These are phyloP conservation scores for Scytalopus superciliaris DNA, from an alignment of 2,113 vertebrate genomes.

Conservation along the genomic window DNA sequence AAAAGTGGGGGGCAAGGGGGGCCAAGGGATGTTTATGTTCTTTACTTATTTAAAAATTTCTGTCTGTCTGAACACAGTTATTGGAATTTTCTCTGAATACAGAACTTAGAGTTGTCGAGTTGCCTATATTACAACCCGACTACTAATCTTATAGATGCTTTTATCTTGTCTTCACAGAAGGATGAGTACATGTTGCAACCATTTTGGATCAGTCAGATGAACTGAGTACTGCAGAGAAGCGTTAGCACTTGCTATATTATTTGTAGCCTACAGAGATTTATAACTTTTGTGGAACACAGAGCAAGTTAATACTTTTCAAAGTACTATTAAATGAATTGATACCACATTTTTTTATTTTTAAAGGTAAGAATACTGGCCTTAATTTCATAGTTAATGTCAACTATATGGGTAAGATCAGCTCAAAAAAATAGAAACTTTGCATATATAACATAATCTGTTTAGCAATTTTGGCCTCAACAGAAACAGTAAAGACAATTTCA, in stretches of 20 bases:
- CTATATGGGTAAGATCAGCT: not conserved
- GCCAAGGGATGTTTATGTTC: not conserved
- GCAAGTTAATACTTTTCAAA: not conserved
- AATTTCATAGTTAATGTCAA: not conserved
- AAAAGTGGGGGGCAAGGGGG: not conserved
- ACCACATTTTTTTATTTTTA: not conserved
- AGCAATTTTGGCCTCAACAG: not conserved
- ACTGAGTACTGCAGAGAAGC: rapidly evolving
- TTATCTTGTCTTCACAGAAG: not conserved
- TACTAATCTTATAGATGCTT: not conserved
- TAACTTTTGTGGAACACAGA: not conserved
- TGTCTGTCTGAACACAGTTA: not conserved
- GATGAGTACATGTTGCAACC: not conserved
- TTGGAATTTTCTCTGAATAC: not conserved
- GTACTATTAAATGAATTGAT: not conserved
- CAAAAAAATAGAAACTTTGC: not conserved
- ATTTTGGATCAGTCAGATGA: not conserved
- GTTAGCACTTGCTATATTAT: not conserved
- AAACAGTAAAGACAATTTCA: not conserved
- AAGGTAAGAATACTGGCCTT: not conserved
- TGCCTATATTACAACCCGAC: not conserved
- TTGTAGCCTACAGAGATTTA: not conserved
- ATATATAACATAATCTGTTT: not conserved
- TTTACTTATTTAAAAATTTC: not conserved
- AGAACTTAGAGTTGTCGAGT: not conserved